Evolutionary conservation across 2,888 invertebrate species (phyloP).

Genomic region (Baronia brevicornis): DNA sequence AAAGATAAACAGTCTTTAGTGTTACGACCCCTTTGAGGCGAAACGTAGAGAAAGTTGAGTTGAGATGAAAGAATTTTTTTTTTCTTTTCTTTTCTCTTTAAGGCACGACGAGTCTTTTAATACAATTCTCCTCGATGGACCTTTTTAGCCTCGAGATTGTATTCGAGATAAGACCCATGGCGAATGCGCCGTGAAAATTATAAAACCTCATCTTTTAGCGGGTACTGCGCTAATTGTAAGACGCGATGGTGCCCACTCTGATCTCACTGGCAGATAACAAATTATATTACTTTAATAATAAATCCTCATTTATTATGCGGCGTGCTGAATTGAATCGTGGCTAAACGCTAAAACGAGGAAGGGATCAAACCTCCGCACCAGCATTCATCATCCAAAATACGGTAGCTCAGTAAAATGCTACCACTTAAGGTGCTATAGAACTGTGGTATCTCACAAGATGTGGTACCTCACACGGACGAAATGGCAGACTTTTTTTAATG

Average conservation of each 20-base stretch:
- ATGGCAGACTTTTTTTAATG: too few species aligned
- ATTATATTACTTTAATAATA: conserved; percentile 4
- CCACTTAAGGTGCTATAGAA: too few species aligned
- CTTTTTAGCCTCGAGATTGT: conserved; percentile 2
- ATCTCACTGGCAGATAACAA: conserved; percentile 3
- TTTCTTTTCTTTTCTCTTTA: conserved; percentile 6
- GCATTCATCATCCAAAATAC: too few species aligned
- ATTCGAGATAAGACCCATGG: neutral
- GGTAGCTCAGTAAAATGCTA: too few species aligned
- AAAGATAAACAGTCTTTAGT: conserved; percentile 15
- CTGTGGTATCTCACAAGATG: too few species aligned
- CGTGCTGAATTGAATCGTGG: too few species aligned
- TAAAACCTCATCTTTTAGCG: conserved; percentile 6
- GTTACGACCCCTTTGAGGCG: conserved; percentile 13
- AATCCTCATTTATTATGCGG: neutral
- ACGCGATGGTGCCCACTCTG: conserved; percentile 2
- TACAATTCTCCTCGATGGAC: conserved; percentile 8
- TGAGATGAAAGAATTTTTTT: conserved; percentile 9
- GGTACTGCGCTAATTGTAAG: conserved; percentile 7
- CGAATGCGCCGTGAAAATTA: conserved; percentile 4
- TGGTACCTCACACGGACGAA: too few species aligned
- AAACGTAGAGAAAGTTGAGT: conserved; percentile 3
- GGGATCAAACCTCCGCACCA: too few species aligned
- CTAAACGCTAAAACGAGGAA: too few species aligned
- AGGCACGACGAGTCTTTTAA: conserved; percentile 7